Conservation (phyloP, 53 echinoderm and acorn worm species). For the Antedon mediterranea region DNA sequence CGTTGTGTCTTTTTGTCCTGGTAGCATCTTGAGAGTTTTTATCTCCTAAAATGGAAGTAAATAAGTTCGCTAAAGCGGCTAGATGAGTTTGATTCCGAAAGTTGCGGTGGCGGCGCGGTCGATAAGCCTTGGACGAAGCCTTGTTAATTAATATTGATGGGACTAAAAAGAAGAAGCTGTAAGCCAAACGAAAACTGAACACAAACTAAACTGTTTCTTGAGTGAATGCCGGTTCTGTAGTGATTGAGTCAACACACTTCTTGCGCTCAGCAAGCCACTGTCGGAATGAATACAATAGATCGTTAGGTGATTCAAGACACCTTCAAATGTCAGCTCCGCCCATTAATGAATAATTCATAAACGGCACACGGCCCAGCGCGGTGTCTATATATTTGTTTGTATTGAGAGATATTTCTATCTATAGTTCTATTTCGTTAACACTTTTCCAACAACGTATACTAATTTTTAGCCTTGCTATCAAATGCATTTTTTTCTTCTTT, state of each 20-base stretch:
- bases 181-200: not conserved
- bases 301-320: not conserved
- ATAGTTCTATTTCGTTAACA: no score
- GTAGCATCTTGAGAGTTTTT: not conserved
- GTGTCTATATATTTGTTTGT: no score
- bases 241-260: not conserved
- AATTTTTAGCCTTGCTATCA: no score
- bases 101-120: not conserved
- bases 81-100: not conserved
- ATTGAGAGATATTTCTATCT: no score
- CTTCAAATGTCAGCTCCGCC: not conserved
- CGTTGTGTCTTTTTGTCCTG: constrained; percentile 84
- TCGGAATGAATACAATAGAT: not conserved
- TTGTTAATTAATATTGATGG: not conserved
- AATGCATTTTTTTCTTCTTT: no score
- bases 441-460: no score
- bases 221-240: not conserved
- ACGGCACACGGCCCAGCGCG: not conserved
- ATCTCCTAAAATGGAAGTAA: not conserved
- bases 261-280: not conserved
- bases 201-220: constrained; percentile 1
- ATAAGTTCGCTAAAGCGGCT: not conserved
- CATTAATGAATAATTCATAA: not conserved
- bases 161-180: not conserved
- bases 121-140: not conserved